Percentiles rank a stretch among this genome's conserved stretches.
Evolutionary conservation across 2,113 vertebrate species (phyloP).

Genomic region (Sylvietta virens): DNA sequence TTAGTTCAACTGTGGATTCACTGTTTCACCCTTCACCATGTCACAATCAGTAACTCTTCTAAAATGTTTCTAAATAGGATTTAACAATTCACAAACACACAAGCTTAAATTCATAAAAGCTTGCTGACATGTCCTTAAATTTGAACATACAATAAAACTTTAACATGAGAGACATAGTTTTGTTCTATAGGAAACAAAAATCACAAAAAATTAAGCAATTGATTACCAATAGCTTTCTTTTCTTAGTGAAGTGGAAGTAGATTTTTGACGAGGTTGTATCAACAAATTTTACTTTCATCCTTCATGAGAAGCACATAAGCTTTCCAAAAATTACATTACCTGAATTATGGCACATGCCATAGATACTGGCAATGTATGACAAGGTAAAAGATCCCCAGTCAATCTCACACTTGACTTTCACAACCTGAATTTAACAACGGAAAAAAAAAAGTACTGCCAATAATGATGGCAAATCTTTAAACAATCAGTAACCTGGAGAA

Average conservation of each 20-base stretch:
- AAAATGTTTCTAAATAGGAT: neutral
- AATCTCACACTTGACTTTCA: neutral
- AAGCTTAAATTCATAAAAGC: neutral
- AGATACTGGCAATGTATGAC: neutral
- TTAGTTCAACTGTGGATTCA: neutral
- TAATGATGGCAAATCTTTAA: constrained; percentile 11
- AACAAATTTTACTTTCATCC: neutral
- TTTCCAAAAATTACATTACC: neutral
- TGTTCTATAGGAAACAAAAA: neutral
- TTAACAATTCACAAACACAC: neutral
- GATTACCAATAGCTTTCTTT: neutral
- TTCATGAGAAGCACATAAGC: neutral
- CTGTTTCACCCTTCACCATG: neutral
- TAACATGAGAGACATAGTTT: neutral
- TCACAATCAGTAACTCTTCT: neutral
- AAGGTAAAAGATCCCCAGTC: neutral
- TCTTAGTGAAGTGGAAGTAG: neutral
- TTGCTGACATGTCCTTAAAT: neutral
- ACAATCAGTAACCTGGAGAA: constrained; percentile 21
- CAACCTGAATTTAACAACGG: neutral
- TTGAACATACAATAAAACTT: neutral
- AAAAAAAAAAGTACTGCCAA: neutral
- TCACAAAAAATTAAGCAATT: neutral
- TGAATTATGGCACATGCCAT: neutral
- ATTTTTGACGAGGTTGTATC: neutral